A percentile compares a stretch with the other conserved stretches of the same genome.
phyloP scores from a whole-genome alignment of 2,113 vertebrate species.

The Struthio camelus region DNA sequence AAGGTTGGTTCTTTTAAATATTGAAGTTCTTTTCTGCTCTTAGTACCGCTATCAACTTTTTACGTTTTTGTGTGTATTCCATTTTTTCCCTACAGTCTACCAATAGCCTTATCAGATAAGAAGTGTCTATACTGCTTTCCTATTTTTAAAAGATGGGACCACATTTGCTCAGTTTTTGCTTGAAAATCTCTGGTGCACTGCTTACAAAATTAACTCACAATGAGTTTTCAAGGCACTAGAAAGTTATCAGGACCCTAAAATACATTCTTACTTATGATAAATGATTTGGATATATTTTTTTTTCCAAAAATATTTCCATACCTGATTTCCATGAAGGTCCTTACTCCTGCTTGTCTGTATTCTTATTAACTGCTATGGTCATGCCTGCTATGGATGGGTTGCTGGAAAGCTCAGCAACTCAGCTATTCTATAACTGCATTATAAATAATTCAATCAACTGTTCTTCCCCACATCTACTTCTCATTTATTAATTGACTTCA shows the following conservation, averaged over 20 bases:
- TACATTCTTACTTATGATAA: not conserved
- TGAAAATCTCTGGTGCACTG: not conserved
- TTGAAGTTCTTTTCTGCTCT: not conserved
- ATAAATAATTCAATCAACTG: conserved; percentile 53
- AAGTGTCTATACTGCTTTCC: not conserved
- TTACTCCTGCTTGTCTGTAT: not conserved
- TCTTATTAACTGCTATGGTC: not conserved
- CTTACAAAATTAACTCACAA: not conserved
- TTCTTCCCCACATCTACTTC: not conserved
- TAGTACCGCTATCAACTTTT: not conserved
- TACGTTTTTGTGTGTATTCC: not conserved
- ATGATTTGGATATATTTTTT: not conserved
- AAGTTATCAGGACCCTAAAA: not conserved
- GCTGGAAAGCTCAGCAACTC: conserved; percentile 45
- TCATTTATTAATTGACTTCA: conserved; percentile 47
- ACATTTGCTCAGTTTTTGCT: not conserved
- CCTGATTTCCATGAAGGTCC: not conserved
- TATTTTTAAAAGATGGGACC: conserved; percentile 3
- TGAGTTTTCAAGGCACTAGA: not conserved
- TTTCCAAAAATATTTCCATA: not conserved
- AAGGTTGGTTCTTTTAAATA: not conserved
- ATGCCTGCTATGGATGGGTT: not conserved
- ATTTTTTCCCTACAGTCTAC: not conserved
- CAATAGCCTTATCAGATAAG: not conserved
- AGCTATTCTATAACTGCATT: conserved; percentile 31